phyloP scores from a whole-genome alignment of 2,888 invertebrate species.

The Heliothis peltigera region DNA sequence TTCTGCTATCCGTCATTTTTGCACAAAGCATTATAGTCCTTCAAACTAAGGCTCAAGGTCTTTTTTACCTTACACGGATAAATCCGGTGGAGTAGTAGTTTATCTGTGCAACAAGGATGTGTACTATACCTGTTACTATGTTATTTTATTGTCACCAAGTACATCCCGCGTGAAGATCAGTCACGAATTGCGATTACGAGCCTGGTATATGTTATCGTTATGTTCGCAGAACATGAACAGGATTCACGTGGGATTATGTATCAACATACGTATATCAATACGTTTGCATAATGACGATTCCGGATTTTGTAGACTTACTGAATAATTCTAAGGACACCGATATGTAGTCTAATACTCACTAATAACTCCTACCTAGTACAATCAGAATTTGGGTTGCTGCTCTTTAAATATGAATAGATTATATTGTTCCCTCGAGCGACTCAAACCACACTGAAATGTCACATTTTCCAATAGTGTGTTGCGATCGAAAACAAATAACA shows the following conservation, averaged over 20 bases:
- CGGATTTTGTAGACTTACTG: no score
- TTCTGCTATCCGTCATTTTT: conserved; percentile 27
- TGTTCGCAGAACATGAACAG: conserved; percentile 50
- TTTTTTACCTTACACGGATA: conserved; percentile 35
- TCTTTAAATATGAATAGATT: no score
- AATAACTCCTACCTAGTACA: no score
- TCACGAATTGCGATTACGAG: conserved; percentile 72
- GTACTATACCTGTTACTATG: conserved; percentile 63
- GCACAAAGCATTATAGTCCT: conserved; percentile 48
- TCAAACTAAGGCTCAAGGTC: conserved; percentile 25
- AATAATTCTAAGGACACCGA: no score
- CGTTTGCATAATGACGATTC: neutral
- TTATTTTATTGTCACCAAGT: conserved; percentile 70
- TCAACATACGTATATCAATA: neutral
- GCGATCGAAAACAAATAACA: neutral
- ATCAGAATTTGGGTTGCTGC: no score
- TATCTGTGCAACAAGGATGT: conserved; percentile 75
- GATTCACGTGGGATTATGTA: conserved; percentile 32
- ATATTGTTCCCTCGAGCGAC: no score
- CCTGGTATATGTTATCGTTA: conserved; percentile 30
- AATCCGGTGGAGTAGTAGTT: conserved; percentile 42
- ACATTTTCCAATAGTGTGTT: no score
- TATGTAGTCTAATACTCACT: no score
- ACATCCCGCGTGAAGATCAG: conserved; percentile 68
- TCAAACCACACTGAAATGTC: no score